Evolutionary conservation across 1,140 invertebrate genomes (phyloP), one percentile per base, ranked within the genome.

Genomic region (Cardiocondyla obscurior): DNA sequence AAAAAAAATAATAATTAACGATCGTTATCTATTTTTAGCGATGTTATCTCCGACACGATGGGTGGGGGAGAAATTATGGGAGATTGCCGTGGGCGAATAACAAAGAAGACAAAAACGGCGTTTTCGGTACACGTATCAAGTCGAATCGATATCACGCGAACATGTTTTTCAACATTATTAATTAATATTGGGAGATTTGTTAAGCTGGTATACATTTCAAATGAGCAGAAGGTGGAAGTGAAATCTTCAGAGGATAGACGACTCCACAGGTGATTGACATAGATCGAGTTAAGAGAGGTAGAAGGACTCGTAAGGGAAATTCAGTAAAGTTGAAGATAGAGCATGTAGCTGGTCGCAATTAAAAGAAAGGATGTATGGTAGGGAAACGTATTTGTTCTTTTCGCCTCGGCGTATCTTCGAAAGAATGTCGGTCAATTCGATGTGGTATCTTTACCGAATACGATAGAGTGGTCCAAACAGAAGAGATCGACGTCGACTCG

Each of bases 21-120:
- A 58, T 86, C 88, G 88, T 89, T 89, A 82, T 84, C 84, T 89
- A 89, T 88, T 89, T 89, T 84, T 89, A 89, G 82, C 84, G 65
- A 82, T 79, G 72, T 85, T 88, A 84, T 88, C 36, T 82, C 67
- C 46, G 58, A 88, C 36, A 70, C 46, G 53, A 74, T 44, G 22
- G 36, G 16, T 39, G 33, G 72, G 46, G 60, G 53, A 49, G 70
- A 62, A 58, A 86, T 22, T 58, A 67, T 36, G 33, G 44, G 58
- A 74, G 83, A 64, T 84, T 74, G 65, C 44, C 46, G 44, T 46
- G 58, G 77, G 67, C 77, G 44, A 69, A 53, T 22, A 30, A 74
- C n/a, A 73, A 73, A 39, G 22, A 30, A 49, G 14, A 8, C 69
- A 73, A 19, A 51, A 39, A 55, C 0, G 19, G 36, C 0, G 7